Evolutionary conservation across 1,140 invertebrate genomes (phyloP).

Genomic region (Phortica variegata): DNA sequence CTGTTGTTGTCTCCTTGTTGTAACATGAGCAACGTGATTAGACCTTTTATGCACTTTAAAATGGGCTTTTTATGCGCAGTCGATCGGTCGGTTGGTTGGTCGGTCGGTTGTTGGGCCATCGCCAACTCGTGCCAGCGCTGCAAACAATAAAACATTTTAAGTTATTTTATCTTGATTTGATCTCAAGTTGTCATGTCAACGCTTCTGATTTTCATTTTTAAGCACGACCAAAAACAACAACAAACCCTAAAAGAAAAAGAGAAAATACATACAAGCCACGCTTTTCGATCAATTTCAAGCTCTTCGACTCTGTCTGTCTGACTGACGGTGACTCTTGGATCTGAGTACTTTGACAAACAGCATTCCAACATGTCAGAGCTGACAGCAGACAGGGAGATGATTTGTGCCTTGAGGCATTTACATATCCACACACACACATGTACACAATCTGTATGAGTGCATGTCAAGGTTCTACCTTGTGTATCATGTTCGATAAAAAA

Average conservation of each 20-base stretch:
- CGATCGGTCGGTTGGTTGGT: too few species aligned
- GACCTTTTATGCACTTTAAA: constrained; percentile 23
- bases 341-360: background rate
- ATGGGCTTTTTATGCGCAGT: constrained; percentile 52
- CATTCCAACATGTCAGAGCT: constrained; percentile 43
- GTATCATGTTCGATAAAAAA: constrained; percentile 17
- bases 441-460: constrained; percentile 28
- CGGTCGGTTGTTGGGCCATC: too few species aligned
- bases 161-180: constrained; percentile 33
- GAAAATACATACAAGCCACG: constrained; percentile 14
- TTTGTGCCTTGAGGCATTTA: background rate
- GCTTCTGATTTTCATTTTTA: constrained; percentile 36
- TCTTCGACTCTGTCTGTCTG: constrained; percentile 13
- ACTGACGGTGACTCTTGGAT: too few species aligned
- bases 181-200: constrained; percentile 54
- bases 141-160: constrained; percentile 38
- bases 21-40: constrained; percentile 30
- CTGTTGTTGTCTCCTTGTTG: too few species aligned
- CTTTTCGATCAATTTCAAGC: background rate
- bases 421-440: constrained; percentile 11
- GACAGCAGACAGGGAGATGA: background rate
- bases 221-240: too few species aligned
- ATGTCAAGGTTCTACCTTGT: constrained; percentile 4
- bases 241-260: too few species aligned
- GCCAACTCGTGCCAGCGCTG: constrained; percentile 37